Conservation (phyloP, 2,113 vertebrate genomes). For the Archocentrus centrarchus region DNA sequence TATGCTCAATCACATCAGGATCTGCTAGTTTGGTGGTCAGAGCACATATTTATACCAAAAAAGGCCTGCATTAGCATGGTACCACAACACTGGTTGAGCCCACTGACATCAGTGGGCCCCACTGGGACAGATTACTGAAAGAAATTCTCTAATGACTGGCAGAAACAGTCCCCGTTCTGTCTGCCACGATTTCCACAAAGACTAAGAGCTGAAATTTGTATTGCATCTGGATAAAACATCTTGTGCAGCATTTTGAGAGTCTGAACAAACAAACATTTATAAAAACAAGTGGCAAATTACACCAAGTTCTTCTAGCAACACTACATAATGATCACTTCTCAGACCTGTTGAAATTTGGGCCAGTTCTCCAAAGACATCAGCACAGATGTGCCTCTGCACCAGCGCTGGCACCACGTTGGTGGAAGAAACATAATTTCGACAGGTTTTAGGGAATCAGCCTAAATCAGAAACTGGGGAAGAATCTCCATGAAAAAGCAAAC, state of each 20-base stretch:
- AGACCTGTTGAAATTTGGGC: neutral
- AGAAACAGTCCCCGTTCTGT: neutral
- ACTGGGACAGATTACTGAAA: neutral
- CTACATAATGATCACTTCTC: neutral
- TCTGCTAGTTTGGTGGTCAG: neutral
- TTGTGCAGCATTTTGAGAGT: too few relatives aligned
- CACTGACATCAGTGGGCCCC: neutral
- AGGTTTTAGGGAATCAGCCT: neutral
- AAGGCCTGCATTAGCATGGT: neutral
- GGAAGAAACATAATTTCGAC: neutral
- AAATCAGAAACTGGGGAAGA: neutral
- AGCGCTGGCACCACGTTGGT: neutral
- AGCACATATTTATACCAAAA: neutral
- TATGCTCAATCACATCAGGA: neutral
- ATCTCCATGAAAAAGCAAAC: too few relatives aligned
- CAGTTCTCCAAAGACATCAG: rapidly evolving
- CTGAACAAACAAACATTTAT: neutral
- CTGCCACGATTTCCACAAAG: neutral
- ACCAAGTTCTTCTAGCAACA: neutral
- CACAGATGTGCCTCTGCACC: neutral
- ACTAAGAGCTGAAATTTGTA: neutral
- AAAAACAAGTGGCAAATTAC: neutral
- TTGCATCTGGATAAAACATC: neutral
- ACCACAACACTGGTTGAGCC: neutral
- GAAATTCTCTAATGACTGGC: neutral